phyloP scores from a whole-genome alignment of 2,888 invertebrate genomes.

The Macaria liturata region DNA sequence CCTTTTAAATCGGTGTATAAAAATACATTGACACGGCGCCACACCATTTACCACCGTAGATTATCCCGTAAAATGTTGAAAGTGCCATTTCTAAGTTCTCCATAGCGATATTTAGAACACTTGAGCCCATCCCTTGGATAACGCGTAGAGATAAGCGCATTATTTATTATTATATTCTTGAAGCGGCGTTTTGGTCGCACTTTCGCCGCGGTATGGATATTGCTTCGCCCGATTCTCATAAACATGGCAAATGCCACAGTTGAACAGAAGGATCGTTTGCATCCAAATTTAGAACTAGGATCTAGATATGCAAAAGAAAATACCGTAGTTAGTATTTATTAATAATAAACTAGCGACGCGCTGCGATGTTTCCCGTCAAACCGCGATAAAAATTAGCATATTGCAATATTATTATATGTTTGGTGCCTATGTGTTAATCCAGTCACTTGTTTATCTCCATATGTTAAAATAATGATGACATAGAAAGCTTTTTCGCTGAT shows the following conservation, averaged over 20 bases:
- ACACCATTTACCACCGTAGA: constrained; percentile 26
- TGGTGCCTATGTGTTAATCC: too few species aligned
- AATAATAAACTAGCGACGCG: too few species aligned
- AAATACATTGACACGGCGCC: constrained; percentile 24
- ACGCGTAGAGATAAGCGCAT: constrained; percentile 34
- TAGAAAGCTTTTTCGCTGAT: too few species aligned
- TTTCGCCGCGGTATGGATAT: constrained; percentile 24
- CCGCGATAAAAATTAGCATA: too few species aligned
- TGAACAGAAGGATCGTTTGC: not conserved
- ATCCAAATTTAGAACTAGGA: too few species aligned
- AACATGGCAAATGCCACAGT: not conserved
- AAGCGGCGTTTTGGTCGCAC: constrained; percentile 24
- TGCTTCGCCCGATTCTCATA: constrained; percentile 12
- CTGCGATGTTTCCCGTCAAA: too few species aligned
- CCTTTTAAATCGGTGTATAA: constrained; percentile 3
- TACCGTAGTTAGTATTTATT: too few species aligned
- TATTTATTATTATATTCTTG: constrained; percentile 31
- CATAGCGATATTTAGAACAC: constrained; percentile 31
- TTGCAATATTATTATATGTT: too few species aligned
- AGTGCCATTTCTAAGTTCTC: constrained; percentile 25
- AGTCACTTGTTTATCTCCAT: too few species aligned
- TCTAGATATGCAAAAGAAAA: too few species aligned
- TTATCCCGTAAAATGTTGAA: constrained; percentile 23
- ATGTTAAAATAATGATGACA: too few species aligned
- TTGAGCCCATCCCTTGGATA: constrained; percentile 30